Base-by-base conservation (phyloP, 2,113 vertebrate genomes). In the Rhodinocichla rosea region DNA sequence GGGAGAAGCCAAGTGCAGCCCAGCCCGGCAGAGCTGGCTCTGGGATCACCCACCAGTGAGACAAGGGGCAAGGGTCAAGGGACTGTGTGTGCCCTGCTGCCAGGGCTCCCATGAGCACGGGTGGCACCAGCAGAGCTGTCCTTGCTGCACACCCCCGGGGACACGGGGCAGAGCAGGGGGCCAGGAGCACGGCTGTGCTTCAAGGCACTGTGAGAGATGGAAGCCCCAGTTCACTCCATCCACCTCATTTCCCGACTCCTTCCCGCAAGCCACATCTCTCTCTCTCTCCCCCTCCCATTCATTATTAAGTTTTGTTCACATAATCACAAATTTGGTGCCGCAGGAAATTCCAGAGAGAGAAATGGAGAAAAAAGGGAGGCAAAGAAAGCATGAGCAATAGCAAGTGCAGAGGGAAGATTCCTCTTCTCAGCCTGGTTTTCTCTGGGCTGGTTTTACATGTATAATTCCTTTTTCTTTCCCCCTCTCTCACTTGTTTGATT, bases 401-500 rank as follows among this genome's bases (percentile, higher is more conserved):
- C 55, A 47, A 80, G 55, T 2, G 17, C 3, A 5, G 42, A 78
- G 63, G 62, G 73, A 37, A 55, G 69, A 80, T 42, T 44, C 65
- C 20, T 82, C 86, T 91, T 89, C 86, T 60, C 42, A 33, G 85
- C 65, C 83, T 67, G 39, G 56, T 86, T 82, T 74, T 85, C 78
- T 89, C 49, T 62, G 40, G 42, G 71, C 82, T 77, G 81, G 14
- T 87, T 95, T 84, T 83, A 94, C 87, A 88, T 47, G 28, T 75
- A 65, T 73, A 88, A 96, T 90, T 89, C 67, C 83, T 87, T 92
- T 77, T 89, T 73, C 77, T 91, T 73, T 55, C 67, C 59, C 44
- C 69, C 32, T 63, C 87, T 71, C 92, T 90, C 20, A 63, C 90
- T 95, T 95, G 95, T 95, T 94, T 94, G 91, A 95, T 87, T 97